A percentile compares a stretch with the other conserved stretches of the same genome.
phyloP scores from a whole-genome alignment of 2,888 invertebrate genomes.

The Craniophora ligustri region DNA sequence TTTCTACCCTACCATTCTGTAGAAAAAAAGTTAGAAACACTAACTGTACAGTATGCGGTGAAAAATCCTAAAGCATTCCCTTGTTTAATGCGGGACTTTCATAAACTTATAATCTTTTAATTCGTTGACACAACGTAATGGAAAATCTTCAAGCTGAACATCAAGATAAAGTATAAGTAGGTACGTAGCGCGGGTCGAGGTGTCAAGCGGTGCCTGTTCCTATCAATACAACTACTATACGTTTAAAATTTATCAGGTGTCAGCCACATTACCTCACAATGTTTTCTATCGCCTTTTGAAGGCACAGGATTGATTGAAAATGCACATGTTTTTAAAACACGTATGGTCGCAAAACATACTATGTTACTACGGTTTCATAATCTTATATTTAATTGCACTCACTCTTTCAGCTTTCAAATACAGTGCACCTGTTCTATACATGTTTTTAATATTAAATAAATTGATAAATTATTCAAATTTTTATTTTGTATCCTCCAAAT shows the following conservation, averaged over 20 bases:
- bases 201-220: conserved; percentile 1
- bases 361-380: background rate
- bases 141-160: conserved; percentile 16
- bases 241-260: conserved; percentile 48
- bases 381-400: background rate
- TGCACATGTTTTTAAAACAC: conserved; percentile 36
- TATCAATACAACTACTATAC: conserved; percentile 22
- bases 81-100: no score
- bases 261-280: conserved; percentile 36
- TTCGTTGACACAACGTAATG: no score
- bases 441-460: background rate
- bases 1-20: no score
- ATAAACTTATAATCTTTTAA: no score
- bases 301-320: conserved; percentile 26
- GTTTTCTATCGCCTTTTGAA: conserved; percentile 41
- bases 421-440: background rate
- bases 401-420: background rate
- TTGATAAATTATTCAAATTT: background rate
- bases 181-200: conserved; percentile 7
- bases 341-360: background rate
- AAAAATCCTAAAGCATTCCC: no score
- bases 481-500: conserved; percentile 34
- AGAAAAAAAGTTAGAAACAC: no score
- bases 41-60: no score
- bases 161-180: conserved; percentile 26